Conservation (phyloP, 2,797 vertebrate species). For the Karalla daura region DNA sequence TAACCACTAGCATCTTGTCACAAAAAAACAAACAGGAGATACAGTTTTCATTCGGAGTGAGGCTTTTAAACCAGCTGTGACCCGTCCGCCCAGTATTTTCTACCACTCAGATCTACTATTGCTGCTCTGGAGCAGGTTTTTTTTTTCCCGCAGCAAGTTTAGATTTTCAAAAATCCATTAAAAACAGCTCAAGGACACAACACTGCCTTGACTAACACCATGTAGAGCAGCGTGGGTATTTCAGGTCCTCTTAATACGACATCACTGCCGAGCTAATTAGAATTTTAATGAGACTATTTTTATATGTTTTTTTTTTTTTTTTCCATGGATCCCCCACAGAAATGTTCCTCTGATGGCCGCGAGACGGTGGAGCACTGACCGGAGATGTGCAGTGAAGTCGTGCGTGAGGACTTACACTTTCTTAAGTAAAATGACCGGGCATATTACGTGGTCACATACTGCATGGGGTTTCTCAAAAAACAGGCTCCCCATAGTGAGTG, state of each 20-base stretch:
- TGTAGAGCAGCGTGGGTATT: constrained; percentile 42
- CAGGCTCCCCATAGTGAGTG: not conserved
- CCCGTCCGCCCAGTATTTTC: not conserved
- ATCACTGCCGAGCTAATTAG: constrained; percentile 51
- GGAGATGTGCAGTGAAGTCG: constrained; percentile 1
- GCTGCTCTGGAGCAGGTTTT: not conserved
- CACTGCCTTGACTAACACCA: constrained; percentile 22
- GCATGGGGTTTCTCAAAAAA: too few species aligned
- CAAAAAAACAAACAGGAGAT: too few species aligned
- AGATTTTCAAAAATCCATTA: constrained; percentile 37
- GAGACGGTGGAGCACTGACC: not conserved
- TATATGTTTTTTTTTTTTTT: constrained; percentile 15
- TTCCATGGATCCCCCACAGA: constrained; percentile 31
- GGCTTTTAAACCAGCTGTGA: not conserved
- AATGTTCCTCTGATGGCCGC: constrained; percentile 16
- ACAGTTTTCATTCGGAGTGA: too few species aligned
- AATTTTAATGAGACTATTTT: constrained; percentile 58
- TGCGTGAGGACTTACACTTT: not conserved
- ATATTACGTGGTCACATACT: too few species aligned
- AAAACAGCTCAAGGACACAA: constrained; percentile 63
- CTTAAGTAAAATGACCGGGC: constrained; percentile 16
- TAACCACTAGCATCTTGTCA: too few species aligned
- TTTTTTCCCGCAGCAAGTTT: not conserved
- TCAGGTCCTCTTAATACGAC: constrained; percentile 48
- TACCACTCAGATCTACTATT: not conserved